Evolutionary conservation across 2,888 invertebrate genomes (phyloP).

Genomic region (Pimpla rufipes): DNA sequence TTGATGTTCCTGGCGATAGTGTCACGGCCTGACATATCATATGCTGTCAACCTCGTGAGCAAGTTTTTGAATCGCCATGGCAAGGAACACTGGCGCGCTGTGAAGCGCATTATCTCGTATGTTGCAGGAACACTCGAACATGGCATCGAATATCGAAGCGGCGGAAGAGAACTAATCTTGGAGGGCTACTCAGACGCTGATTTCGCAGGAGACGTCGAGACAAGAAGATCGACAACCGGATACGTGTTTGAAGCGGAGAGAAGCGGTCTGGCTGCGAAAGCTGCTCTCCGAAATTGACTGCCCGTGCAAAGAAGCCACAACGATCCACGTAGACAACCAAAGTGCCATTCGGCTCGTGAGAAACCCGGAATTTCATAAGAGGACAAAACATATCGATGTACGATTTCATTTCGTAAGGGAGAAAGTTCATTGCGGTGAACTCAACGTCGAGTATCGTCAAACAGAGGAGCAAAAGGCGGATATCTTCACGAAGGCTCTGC

Average conservation of each 20-base stretch:
- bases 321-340: slow-evolving; percentile 31
- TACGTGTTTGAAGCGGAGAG: slow-evolving; percentile 55
- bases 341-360: slow-evolving; percentile 33
- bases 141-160: slow-evolving; percentile 31
- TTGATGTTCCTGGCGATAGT: slow-evolving; percentile 20
- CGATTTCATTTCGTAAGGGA: slow-evolving; percentile 16
- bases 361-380: slow-evolving; percentile 44
- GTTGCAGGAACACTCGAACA: slow-evolving; percentile 6
- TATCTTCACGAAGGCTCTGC: slow-evolving; percentile 33
- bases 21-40: slow-evolving; percentile 12
- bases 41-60: neutral
- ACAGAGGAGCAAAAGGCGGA: slow-evolving; percentile 30
- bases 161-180: neutral
- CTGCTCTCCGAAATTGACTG: slow-evolving; percentile 45
- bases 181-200: slow-evolving; percentile 66
- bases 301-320: slow-evolving; percentile 8
- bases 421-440: neutral
- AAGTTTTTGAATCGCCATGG: neutral
- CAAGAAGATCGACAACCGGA: slow-evolving; percentile 66
- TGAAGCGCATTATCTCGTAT: slow-evolving; percentile 31
- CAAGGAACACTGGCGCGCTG: slow-evolving; percentile 32
- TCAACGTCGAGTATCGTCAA: neutral
- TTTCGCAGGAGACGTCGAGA: slow-evolving; percentile 61
- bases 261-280: slow-evolving; percentile 8
- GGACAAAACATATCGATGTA: too few species aligned